Base-by-base conservation (phyloP, 2,797 vertebrate genomes). In the Basileuterus tristriatus region DNA sequence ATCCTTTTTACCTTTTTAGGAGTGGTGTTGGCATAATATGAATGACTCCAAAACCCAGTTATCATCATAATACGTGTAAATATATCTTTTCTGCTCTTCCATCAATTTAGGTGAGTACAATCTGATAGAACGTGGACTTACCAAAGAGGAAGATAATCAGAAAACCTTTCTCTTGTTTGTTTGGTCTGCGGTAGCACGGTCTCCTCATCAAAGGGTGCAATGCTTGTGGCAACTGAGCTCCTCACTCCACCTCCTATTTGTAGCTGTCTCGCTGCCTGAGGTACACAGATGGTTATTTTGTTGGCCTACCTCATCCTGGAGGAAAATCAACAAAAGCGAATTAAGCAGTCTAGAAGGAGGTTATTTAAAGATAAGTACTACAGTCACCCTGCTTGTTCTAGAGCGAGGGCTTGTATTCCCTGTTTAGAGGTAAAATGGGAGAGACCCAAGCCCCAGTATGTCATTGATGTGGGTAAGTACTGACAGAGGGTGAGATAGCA, bases 371-470 rank as follows among this genome's bases (percentile, higher is more conserved):
- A 24, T 17, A 46, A 85, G 8, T 53, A 14, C 22, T 52, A 34
- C 23, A 47, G 36, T 27, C 67, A 15, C 9, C 20, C 44, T 77
- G 29, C 34, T 64, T 41, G 9, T 30, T 27, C 30, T 53, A 11
- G 29, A 56, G 37, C n/a, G 62, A 18, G 30, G 24, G 5, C 15
- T 56, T 21, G 9, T 36, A 26, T 15, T 89, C 43, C 21, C 22
- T 37, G 22, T 62, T 62, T 8, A 65, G 16, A 62, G 2, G 11
- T 43, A 62, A 69, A 72, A 50, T 3, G 5, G 23, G 16, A 47
- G n/a, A 15, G 27, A 30, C 3, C 0, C 0, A 34, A 58, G 29
- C 29, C 8, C 34, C 9, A 32, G 0, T 3, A 1, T 1, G 9
- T 23, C 47, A 14, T 4, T 34, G n/a, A 12, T 26, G 15, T 5